Conservation (phyloP, 2,113 vertebrate genomes). For the Nanger granti region DNA sequence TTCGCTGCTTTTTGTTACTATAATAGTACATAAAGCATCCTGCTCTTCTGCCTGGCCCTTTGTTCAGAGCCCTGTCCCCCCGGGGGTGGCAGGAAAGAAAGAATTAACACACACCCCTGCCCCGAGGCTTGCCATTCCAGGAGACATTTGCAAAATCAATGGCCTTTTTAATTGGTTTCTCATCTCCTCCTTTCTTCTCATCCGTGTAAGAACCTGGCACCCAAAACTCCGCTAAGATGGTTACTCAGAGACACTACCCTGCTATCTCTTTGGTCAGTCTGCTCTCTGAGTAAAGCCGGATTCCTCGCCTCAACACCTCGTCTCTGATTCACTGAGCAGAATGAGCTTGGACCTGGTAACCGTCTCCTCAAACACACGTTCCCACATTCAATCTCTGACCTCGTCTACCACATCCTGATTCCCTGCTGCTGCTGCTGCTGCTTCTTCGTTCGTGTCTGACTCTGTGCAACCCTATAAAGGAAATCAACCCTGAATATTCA, state of each 20-base stretch:
- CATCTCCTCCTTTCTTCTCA: not conserved
- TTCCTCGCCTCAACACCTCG: not conserved
- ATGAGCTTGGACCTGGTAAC: rapidly evolving
- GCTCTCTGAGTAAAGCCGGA: not conserved
- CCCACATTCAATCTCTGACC: not conserved
- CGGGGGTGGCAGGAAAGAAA: not conserved
- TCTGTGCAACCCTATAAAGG: not conserved
- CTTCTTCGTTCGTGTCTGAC: too few species aligned
- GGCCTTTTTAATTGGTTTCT: not conserved
- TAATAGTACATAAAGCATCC: not conserved
- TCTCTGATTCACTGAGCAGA: not conserved
- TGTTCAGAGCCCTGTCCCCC: not conserved
- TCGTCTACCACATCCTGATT: not conserved
- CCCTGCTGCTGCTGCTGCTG: not conserved
- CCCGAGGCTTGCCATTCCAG: rapidly evolving
- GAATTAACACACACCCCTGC: not conserved
- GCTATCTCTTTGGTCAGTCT: not conserved
- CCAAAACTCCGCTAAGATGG: not conserved
- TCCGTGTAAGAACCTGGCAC: not conserved
- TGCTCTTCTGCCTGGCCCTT: not conserved
- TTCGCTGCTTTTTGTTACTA: not conserved
- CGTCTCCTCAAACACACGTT: not conserved
- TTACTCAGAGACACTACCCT: not conserved
- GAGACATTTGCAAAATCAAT: rapidly evolving
- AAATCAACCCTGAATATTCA: not conserved